Conservation (phyloP, 2,797 vertebrate species). For the Tadarida brasiliensis region DNA sequence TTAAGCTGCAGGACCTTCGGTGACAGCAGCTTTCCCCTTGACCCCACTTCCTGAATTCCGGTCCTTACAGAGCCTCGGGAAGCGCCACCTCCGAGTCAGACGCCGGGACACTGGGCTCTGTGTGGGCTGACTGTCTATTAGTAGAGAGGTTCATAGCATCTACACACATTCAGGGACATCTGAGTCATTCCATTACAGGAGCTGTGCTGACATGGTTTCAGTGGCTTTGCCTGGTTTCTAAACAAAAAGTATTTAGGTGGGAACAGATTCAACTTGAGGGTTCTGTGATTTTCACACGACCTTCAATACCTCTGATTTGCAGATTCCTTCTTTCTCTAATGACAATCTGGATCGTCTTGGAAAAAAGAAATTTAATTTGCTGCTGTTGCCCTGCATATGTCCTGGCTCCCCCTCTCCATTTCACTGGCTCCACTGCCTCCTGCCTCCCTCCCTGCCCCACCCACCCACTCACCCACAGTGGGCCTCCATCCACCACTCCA, state of each 20-base stretch:
- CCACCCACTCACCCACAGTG: background rate
- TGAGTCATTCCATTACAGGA: slow-evolving; percentile 12
- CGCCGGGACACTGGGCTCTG: background rate
- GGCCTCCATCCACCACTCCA: background rate
- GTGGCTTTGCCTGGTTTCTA: slow-evolving; percentile 63
- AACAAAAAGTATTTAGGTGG: slow-evolving; percentile 79
- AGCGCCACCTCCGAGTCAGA: background rate
- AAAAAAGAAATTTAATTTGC: slow-evolving; percentile 58
- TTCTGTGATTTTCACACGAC: slow-evolving; percentile 79
- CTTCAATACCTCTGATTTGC: slow-evolving; percentile 71
- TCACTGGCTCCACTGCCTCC: background rate
- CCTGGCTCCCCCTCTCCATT: background rate
- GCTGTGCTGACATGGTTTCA: slow-evolving; percentile 1
- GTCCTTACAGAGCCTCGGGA: background rate
- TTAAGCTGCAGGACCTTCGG: background rate
- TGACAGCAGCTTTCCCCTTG: background rate
- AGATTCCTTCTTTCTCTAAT: slow-evolving; percentile 70
- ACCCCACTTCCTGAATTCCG: background rate
- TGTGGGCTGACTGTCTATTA: background rate
- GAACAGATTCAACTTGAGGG: slow-evolving; percentile 73
- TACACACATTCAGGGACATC: background rate
- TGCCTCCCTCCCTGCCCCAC: background rate
- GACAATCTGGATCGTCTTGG: slow-evolving; percentile 58
- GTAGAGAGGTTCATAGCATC: background rate
- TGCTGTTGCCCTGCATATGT: background rate